Evolutionary conservation across 2,113 vertebrate species (phyloP).

Genomic region (Brachyhypopomus gauderio): DNA sequence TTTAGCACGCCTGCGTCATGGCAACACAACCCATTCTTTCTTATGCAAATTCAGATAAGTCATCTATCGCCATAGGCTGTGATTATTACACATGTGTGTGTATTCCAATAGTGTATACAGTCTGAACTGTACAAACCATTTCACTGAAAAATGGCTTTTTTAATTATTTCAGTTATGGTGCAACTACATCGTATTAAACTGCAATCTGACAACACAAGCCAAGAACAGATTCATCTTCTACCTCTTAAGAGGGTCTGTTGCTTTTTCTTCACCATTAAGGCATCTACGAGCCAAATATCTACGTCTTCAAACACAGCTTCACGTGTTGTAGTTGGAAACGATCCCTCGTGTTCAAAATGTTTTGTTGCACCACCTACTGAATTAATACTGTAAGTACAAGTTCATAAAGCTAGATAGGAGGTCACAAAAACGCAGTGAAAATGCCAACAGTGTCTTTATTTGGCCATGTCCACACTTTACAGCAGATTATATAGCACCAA

Average conservation of each 20-base stretch:
- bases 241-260: neutral
- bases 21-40: constrained; percentile 6
- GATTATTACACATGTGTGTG: neutral
- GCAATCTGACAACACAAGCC: neutral
- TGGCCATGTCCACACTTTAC: neutral
- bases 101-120: neutral
- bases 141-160: neutral
- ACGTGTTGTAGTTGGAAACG: neutral
- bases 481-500: no score
- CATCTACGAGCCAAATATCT: neutral
- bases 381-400: neutral
- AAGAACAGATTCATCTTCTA: neutral
- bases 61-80: neutral
- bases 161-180: neutral
- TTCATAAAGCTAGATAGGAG: neutral
- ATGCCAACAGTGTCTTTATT: neutral
- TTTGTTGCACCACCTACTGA: constrained; percentile 11
- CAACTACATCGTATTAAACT: neutral
- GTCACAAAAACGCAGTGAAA: neutral
- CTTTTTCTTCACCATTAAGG: neutral
- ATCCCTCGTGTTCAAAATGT: neutral
- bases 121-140: neutral
- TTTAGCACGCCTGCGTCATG: constrained; percentile 10
- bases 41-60: neutral
- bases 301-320: neutral